Percentiles rank a stretch among this genome's conserved stretches.
Conservation (phyloP, 2,113 vertebrate species). For the Melanocharis versteri region DNA sequence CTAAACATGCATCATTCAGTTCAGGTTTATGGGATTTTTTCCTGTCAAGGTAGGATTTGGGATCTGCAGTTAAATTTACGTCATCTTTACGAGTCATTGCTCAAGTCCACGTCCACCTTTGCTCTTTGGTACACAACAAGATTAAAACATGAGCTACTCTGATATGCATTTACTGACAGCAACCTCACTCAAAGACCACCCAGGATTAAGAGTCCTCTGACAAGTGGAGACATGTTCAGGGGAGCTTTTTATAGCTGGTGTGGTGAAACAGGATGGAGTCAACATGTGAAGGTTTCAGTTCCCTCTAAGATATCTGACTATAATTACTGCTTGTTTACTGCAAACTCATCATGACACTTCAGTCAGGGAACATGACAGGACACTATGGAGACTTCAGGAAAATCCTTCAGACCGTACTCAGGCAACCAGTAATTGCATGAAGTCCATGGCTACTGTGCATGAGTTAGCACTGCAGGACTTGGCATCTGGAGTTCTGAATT, state of each 20-base stretch:
- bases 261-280: not conserved
- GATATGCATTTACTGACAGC: not conserved
- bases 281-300: not conserved
- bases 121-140: not conserved
- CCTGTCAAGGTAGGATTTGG: not conserved
- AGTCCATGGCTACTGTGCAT: not conserved
- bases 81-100: not conserved
- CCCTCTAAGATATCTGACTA: not conserved
- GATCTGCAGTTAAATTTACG: not conserved
- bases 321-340: slow-evolving; percentile 36
- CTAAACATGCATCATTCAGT: not conserved
- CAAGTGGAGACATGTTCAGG: not conserved
- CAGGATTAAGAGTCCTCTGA: not conserved
- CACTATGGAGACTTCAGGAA: slow-evolving; percentile 14
- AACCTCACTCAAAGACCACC: not conserved
- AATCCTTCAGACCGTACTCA: not conserved
- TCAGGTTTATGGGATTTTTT: not conserved
- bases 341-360: slow-evolving; percentile 8
- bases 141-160: not conserved
- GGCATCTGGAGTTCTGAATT: not conserved
- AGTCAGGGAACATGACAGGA: slow-evolving; percentile 1
- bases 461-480: slow-evolving; percentile 16
- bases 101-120: not conserved
- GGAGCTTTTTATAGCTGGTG: not conserved
- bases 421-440: slow-evolving; percentile 6